Conservation (phyloP, 2,797 vertebrate genomes). For the Channallabes apus region DNA sequence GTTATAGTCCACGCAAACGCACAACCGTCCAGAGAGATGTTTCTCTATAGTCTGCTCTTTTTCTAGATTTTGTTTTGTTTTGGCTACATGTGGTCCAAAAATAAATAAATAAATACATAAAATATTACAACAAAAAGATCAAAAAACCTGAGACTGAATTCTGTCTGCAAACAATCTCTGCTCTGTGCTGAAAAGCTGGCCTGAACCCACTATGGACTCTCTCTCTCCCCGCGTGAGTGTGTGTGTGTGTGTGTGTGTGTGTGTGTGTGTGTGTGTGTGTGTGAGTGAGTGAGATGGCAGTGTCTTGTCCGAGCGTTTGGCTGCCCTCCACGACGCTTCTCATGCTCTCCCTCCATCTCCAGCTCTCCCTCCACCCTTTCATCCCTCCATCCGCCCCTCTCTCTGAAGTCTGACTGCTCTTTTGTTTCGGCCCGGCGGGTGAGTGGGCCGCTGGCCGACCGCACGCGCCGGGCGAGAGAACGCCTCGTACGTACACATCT, state of each 20-base stretch:
- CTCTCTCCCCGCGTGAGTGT: not conserved
- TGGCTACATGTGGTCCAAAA: not conserved
- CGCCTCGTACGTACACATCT: not conserved
- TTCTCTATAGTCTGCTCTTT: not conserved
- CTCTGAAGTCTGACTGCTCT: slow-evolving; percentile 71
- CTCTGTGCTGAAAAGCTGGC: slow-evolving; percentile 15
- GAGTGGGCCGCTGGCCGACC: slow-evolving; percentile 64
- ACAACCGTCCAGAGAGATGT: not conserved
- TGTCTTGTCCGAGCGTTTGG: slow-evolving; percentile 61
- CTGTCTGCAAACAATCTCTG: slow-evolving; percentile 14
- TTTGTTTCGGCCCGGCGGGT: slow-evolving; percentile 68
- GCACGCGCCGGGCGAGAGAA: not conserved
- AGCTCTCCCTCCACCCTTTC: slow-evolving; percentile 44
- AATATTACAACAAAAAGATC: not conserved
- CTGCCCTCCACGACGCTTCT: slow-evolving; percentile 70
- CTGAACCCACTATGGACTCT: slow-evolving; percentile 3
- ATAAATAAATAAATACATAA: not conserved
- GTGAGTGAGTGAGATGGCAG: slow-evolving; percentile 56
- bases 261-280: slow-evolving; percentile 20
- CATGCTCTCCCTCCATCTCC: slow-evolving; percentile 72
- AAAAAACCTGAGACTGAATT: not conserved
- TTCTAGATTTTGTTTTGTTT: not conserved
- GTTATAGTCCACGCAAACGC: not conserved
- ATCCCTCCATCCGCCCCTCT: slow-evolving; percentile 58
- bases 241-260: slow-evolving; percentile 45